Evolutionary conservation across 1,140 invertebrate genomes (phyloP).

Genomic region (Drosophila subobscura): DNA sequence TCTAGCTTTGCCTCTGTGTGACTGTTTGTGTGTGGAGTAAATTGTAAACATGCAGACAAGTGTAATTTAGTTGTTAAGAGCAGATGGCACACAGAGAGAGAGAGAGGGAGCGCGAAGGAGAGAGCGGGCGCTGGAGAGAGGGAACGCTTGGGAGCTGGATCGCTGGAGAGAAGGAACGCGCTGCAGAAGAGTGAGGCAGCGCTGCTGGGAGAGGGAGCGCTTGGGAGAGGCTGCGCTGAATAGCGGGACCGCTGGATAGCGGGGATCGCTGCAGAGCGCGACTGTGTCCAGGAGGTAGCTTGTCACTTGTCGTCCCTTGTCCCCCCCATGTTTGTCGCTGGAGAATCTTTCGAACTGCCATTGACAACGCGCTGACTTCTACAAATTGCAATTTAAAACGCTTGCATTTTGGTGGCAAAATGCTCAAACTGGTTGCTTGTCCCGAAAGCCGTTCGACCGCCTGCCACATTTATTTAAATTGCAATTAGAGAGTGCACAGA

Average conservation of each 20-base stretch:
- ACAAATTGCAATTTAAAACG: slow-evolving; percentile 82
- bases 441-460: slow-evolving; percentile 50
- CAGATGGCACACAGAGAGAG: slow-evolving; percentile 8
- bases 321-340: slow-evolving; percentile 6
- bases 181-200: slow-evolving; percentile 18
- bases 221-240: too few relatives aligned
- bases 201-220: too few relatives aligned
- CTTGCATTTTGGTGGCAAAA: slow-evolving; percentile 56
- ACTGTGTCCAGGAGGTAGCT: too few relatives aligned
- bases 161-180: too few relatives aligned
- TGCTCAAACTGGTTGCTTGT: slow-evolving; percentile 58
- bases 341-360: slow-evolving; percentile 55
- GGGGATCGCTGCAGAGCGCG: too few relatives aligned
- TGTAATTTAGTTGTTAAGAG: slow-evolving; percentile 82
- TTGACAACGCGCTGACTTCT: slow-evolving; percentile 73
- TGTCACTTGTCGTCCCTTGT: too few relatives aligned
- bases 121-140: too few relatives aligned
- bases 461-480: slow-evolving; percentile 80
- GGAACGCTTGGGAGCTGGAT: too few relatives aligned
- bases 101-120: not conserved
- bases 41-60: slow-evolving; percentile 81
- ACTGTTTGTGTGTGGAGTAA: slow-evolving; percentile 42
- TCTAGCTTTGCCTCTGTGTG: slow-evolving; percentile 10
- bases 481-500: slow-evolving; percentile 67
- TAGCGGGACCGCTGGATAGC: too few relatives aligned